These are phyloP conservation scores for Drosophila parabipectinata DNA, from an alignment of 1,140 invertebrate genomes.

Conservation along the genomic window DNA sequence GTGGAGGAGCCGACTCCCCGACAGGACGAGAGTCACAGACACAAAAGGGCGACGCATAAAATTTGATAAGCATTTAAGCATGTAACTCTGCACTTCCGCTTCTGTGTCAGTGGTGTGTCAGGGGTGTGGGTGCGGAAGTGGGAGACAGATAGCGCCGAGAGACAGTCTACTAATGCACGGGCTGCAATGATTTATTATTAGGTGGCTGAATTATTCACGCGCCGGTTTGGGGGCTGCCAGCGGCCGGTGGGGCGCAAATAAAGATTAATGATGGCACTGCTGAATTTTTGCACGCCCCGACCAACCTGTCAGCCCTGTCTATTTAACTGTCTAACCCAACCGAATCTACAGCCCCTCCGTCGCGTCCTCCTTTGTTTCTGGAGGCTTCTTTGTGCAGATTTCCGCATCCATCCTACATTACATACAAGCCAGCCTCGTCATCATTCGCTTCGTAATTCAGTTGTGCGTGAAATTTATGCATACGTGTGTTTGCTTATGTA, in stretches of 20 bases:
- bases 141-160: slow-evolving; percentile 30
- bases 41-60: slow-evolving; percentile 56
- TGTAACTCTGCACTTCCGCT: slow-evolving; percentile 77
- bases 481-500: slow-evolving; percentile 41
- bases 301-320: slow-evolving; percentile 70
- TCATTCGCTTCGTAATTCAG: slow-evolving; percentile 59
- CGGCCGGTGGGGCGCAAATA: slow-evolving; percentile 51
- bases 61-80: slow-evolving; percentile 83
- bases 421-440: slow-evolving; percentile 36
- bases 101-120: slow-evolving; percentile 16
- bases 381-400: slow-evolving; percentile 70
- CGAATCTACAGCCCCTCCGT: neutral
- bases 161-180: slow-evolving; percentile 60
- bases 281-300: slow-evolving; percentile 74
- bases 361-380: slow-evolving; percentile 30
- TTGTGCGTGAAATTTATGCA: slow-evolving; percentile 78
- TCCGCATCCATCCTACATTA: slow-evolving; percentile 60
- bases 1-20: slow-evolving; percentile 41
- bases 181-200: slow-evolving; percentile 82
- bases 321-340: slow-evolving; percentile 72
- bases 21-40: slow-evolving; percentile 17
- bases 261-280: slow-evolving; percentile 78
- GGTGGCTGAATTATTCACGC: slow-evolving; percentile 81
- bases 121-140: slow-evolving; percentile 15
- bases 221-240: slow-evolving; percentile 17